Base-by-base conservation (phyloP, 2,888 invertebrate species). In the Oegoconia quadripuncta region DNA sequence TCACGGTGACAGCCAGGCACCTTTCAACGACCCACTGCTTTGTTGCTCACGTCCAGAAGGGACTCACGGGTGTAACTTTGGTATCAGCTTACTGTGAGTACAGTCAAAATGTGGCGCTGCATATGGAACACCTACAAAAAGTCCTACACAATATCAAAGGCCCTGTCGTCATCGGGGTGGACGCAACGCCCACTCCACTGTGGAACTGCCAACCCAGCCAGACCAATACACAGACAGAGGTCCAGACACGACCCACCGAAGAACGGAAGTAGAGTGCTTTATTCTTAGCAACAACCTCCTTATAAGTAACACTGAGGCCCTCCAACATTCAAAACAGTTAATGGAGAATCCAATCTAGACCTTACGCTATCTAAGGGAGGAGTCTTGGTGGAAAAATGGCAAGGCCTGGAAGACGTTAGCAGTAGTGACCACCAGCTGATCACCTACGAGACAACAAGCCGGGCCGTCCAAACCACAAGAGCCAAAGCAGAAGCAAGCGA, bases 61-160 rank as follows among this genome's bases (percentile, higher is more conserved):
- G 12, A 0, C 9, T 8, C 0, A 5, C 6, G 0, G 36, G 37
- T 16, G 2, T 47, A 0, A 37, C 43, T 12, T 1, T 38, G 0
- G 37, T 51, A 0, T 50, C 50, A 0, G 42, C 41, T 0, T 54
- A 54, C 11, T 50, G 37, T 6, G 42, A 56, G 11, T 54, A 44
- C 13, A 7, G 32, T 0, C 38, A 48, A 3, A 29, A 28, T 5
- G 37, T 49, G 0, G 41, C 28, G 1, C 16, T 11, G 0, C 48
- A 41, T 14, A 9, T 38, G 3, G 9, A 28, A 8, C 39, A 35
- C n/a, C 15, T 44, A 1, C 30, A 26, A 0, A 0, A 3, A 1
- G 39, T 39, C 1, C 17, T 46, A 8, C 11, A 26, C 1, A 4
- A n/a, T 0, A 13, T 44, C 1, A 33, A 41, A 0, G 7, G 4